These are phyloP conservation scores for Phortica magna DNA, from an alignment of 2,888 invertebrate genomes.

Conservation along the genomic window DNA sequence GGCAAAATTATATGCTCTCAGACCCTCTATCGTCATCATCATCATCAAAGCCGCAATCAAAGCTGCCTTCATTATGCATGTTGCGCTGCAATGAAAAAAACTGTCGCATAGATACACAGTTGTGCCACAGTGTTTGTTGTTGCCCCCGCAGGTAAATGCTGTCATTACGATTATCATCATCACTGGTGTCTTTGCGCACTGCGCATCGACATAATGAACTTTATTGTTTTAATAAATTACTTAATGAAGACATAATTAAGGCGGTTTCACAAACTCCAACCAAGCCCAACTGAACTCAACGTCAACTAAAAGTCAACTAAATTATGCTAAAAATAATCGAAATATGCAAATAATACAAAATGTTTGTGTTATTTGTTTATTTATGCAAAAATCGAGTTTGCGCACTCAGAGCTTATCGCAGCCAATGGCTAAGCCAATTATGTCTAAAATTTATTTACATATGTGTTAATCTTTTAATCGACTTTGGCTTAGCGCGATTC, in stretches of 20 bases:
- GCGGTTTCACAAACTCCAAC: background rate
- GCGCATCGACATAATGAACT: background rate
- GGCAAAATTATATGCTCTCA: background rate
- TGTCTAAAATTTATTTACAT: background rate
- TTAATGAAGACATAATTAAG: slow-evolving; percentile 20
- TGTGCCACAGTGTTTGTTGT: background rate
- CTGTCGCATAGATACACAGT: background rate
- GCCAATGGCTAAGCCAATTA: background rate
- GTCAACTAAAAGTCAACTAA: background rate
- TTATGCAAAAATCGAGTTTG: background rate
- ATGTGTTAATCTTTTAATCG: background rate
- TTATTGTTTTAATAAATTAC: slow-evolving; percentile 7
- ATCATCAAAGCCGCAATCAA: background rate
- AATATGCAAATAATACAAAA: slow-evolving; percentile 2
- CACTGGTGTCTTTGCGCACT: background rate
- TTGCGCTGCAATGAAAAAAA: background rate
- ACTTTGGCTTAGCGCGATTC: background rate
- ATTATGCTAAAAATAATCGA: slow-evolving; percentile 5
- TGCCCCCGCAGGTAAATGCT: background rate
- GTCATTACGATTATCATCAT: background rate
- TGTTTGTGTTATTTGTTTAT: background rate
- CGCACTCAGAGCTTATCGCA: background rate
- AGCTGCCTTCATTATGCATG: background rate
- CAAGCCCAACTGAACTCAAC: too few relatives aligned
- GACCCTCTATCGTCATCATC: background rate